phyloP scores from a whole-genome alignment of 2,888 invertebrate genomes.

The Suillia variegata region DNA sequence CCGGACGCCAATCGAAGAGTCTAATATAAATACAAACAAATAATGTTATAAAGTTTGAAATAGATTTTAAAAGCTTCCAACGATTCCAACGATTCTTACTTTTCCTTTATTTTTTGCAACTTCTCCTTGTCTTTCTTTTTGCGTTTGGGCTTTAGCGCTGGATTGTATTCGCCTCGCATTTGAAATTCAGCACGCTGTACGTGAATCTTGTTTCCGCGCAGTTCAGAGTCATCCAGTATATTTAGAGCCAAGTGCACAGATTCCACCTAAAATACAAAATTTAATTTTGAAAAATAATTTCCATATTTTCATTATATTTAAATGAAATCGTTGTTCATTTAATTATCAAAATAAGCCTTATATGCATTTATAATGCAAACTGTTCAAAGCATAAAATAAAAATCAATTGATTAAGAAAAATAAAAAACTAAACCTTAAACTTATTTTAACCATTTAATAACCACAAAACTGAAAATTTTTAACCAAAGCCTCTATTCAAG shows the following conservation, averaged over 20 bases:
- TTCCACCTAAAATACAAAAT: conserved; percentile 69
- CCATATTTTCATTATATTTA: too few relatives aligned
- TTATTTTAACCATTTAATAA: too few relatives aligned
- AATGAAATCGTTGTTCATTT: too few relatives aligned
- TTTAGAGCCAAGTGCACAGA: conserved; percentile 92
- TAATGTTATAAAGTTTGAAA: not conserved
- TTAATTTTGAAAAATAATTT: too few relatives aligned
- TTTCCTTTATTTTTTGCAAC: conserved; percentile 88
- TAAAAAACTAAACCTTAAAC: too few relatives aligned
- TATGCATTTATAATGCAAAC: too few relatives aligned
- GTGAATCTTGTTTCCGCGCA: conserved; percentile 79
- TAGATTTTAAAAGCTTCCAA: conserved; percentile 2
- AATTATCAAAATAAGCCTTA: too few relatives aligned
- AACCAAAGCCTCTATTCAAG: too few relatives aligned
- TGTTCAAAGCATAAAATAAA: too few relatives aligned
- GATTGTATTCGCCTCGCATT: conserved; percentile 93
- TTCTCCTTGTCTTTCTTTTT: conserved; percentile 91
- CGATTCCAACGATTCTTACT: too few relatives aligned
- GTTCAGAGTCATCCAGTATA: conserved; percentile 84
- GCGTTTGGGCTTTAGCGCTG: conserved; percentile 87
- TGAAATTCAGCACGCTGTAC: conserved; percentile 94
- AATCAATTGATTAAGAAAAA: too few relatives aligned
- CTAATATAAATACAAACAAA: conserved; percentile 56
- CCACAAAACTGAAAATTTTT: too few relatives aligned
- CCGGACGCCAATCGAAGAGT: conserved; percentile 96